These are phyloP conservation scores for Sphaeramia orbicularis DNA, from an alignment of 2,797 vertebrate genomes.

Conservation along the genomic window DNA sequence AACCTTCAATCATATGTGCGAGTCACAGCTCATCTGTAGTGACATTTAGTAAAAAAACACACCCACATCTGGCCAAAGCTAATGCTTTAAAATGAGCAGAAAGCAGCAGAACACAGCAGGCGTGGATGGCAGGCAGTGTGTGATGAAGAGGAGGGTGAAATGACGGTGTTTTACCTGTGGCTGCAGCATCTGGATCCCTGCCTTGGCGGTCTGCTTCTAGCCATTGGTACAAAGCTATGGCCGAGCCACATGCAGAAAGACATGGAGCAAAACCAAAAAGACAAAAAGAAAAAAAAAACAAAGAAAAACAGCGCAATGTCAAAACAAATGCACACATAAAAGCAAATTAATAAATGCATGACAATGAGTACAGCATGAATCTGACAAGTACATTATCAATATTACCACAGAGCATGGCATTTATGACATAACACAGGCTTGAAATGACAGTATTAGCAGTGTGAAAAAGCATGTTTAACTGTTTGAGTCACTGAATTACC, in stretches of 20 bases:
- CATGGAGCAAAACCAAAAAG: constrained; percentile 79
- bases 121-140: constrained; percentile 7
- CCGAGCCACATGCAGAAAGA: constrained; percentile 83
- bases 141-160: constrained; percentile 4
- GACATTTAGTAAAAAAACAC: no score
- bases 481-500: background rate
- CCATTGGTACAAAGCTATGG: constrained; percentile 95
- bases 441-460: background rate
- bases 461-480: constrained; percentile 13
- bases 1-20: no score
- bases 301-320: constrained; percentile 78
- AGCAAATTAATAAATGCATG: constrained; percentile 61
- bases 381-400: constrained; percentile 13
- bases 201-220: constrained; percentile 94
- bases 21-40: no score
- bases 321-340: constrained; percentile 81
- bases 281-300: constrained; percentile 79
- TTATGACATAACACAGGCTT: constrained; percentile 9
- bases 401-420: constrained; percentile 31
- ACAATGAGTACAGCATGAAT: constrained; percentile 50
- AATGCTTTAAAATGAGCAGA: background rate
- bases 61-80: background rate
- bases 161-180: constrained; percentile 89
- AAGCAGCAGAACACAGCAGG: constrained; percentile 6
- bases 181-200: constrained; percentile 88